Evolutionary conservation across 2,888 invertebrate genomes (phyloP).

Genomic region (Atherix ibis): DNA sequence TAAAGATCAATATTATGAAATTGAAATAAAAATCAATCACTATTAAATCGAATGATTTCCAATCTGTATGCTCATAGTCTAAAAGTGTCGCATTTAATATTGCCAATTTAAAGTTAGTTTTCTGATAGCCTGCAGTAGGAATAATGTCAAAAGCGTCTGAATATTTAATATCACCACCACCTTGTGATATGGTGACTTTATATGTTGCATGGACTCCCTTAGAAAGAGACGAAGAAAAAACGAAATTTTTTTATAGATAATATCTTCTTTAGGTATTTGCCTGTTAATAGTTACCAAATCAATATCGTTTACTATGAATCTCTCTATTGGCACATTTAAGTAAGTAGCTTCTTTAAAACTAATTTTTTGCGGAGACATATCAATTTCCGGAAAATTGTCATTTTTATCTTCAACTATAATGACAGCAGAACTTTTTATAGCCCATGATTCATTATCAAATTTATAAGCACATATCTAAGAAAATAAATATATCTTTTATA

Average conservation of each 20-base stretch:
- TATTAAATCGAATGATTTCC: constrained; percentile 35
- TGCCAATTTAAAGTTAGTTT: constrained; percentile 39
- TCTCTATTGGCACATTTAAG: constrained; percentile 32
- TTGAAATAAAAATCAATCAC: too few species aligned
- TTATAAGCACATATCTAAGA: constrained; percentile 35
- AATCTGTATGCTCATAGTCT: constrained; percentile 41
- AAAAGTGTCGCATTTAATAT: constrained; percentile 38
- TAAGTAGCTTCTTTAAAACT: constrained; percentile 39
- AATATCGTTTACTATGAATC: constrained; percentile 38
- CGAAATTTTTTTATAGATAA: too few species aligned
- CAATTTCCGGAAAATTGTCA: constrained; percentile 45
- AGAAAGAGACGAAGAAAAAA: neutral
- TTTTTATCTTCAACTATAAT: constrained; percentile 43
- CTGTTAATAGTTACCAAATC: constrained; percentile 37
- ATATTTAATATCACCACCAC: constrained; percentile 17
- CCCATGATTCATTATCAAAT: constrained; percentile 20
- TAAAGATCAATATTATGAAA: neutral
- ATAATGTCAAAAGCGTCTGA: constrained; percentile 41
- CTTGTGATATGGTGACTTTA: constrained; percentile 29
- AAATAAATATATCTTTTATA: neutral
- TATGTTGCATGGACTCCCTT: constrained; percentile 45
- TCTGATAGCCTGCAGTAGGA: constrained; percentile 43
- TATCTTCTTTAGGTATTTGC: too few species aligned
- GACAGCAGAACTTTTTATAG: constrained; percentile 26
- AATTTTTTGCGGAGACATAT: constrained; percentile 25